These are phyloP conservation scores for Silurus asotus DNA, from an alignment of 2,113 vertebrate genomes.

Conservation along the genomic window DNA sequence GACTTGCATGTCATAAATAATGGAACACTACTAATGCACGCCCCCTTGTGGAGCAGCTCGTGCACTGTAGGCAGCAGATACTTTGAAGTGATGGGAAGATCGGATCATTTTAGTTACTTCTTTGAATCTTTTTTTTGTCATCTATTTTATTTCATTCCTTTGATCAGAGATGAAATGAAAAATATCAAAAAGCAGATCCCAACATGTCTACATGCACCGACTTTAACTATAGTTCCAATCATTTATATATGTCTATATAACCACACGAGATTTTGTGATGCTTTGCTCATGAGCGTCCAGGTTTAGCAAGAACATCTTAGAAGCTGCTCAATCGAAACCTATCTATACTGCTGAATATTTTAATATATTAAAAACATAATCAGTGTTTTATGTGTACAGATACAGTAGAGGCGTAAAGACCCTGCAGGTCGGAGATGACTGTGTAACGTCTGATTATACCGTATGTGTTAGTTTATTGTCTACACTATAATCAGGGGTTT, in stretches of 20 bases:
- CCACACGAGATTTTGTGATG: too few relatives aligned
- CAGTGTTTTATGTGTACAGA: neutral
- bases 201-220: too few relatives aligned
- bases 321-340: neutral
- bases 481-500: constrained; percentile 19
- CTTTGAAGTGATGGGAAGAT: neutral
- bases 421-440: neutral
- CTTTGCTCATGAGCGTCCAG: too few relatives aligned
- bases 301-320: neutral
- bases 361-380: too few relatives aligned
- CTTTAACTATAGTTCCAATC: too few relatives aligned
- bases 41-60: neutral
- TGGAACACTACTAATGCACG: neutral
- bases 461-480: constrained; percentile 26
- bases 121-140: too few relatives aligned
- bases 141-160: too few relatives aligned
- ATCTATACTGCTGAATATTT: neutral
- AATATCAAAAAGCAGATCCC: too few relatives aligned
- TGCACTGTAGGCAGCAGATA: neutral
- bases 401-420: neutral
- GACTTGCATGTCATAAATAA: neutral
- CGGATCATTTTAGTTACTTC: too few relatives aligned
- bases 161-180: too few relatives aligned
- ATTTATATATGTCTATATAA: too few relatives aligned
- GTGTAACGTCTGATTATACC: neutral